A percentile compares a stretch with the other conserved stretches of the same genome.
phyloP scores from a whole-genome alignment of 2,113 vertebrate genomes.

The Platysternon megacephalum region DNA sequence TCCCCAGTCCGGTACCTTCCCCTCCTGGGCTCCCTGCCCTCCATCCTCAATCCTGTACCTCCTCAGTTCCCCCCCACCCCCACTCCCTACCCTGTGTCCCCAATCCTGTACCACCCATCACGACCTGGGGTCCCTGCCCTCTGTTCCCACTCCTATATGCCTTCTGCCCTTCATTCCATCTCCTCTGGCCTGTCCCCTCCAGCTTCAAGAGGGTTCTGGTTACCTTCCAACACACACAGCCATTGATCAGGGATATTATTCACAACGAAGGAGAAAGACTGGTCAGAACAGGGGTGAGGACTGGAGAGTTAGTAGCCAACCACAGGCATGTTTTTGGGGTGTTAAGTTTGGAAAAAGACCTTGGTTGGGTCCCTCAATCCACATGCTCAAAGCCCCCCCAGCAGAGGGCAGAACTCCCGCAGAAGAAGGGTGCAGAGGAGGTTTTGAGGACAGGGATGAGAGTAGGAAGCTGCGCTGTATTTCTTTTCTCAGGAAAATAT shows the following conservation, averaged over 20 bases:
- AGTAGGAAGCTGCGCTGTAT: slow-evolving; percentile 31
- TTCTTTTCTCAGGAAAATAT: neutral
- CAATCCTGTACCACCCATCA: neutral
- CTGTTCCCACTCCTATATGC: neutral
- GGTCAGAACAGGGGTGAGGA: neutral
- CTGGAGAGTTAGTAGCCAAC: neutral
- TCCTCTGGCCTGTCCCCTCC: neutral
- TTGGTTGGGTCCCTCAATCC: slow-evolving; percentile 18
- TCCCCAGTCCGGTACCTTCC: neutral
- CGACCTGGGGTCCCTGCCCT: neutral
- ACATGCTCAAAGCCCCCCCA: slow-evolving; percentile 27
- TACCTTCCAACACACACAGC: neutral
- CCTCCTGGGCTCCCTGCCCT: neutral
- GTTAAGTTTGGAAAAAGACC: neutral
- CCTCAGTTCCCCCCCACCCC: too few relatives aligned
- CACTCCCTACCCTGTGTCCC: neutral
- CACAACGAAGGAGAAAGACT: neutral
- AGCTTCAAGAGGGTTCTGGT: neutral
- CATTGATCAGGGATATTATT: neutral
- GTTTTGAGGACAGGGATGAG: slow-evolving; percentile 31
- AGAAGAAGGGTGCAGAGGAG: neutral
- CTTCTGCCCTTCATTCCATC: neutral
- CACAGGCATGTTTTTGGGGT: neutral
- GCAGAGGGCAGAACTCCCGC: neutral
- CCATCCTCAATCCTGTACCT: neutral